Conservation (phyloP, 2,797 vertebrate species). For the Carduelis carduelis region DNA sequence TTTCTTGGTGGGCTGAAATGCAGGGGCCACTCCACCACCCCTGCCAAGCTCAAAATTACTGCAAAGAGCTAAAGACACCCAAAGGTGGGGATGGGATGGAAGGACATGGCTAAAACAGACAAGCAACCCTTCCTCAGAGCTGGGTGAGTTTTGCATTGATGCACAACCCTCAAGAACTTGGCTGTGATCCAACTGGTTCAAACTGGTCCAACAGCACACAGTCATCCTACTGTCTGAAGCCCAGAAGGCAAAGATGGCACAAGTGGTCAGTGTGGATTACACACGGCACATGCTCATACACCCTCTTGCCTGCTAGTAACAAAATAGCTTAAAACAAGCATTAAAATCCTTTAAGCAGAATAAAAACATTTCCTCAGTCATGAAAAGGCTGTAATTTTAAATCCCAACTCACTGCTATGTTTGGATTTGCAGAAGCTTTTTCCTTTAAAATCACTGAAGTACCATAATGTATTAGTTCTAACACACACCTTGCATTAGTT, state of each 20-base stretch:
- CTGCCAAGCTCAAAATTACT: neutral
- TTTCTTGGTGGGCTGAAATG: neutral
- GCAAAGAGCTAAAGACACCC: neutral
- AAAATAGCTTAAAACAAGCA: conserved; percentile 45
- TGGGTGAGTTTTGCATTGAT: neutral
- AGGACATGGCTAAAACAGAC: neutral
- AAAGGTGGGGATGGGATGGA: neutral
- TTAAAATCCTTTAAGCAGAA: conserved; percentile 43
- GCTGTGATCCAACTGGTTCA: neutral
- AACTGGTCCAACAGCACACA: neutral
- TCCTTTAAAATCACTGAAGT: conserved; percentile 16
- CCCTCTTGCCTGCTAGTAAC: neutral
- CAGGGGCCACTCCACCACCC: fast-evolving
- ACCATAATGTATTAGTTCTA: neutral
- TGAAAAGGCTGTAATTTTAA: conserved; percentile 34
- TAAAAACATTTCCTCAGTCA: conserved; percentile 25
- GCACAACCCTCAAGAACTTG: neutral
- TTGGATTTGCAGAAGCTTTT: neutral
- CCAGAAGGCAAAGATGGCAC: neutral
- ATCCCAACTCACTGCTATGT: conserved; percentile 45
- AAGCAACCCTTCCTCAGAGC: neutral
- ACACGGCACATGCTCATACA: neutral
- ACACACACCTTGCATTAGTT: conserved; percentile 47
- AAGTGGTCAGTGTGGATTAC: neutral
- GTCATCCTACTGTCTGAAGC: neutral